Percentiles rank a stretch among this genome's conserved stretches.
Evolutionary conservation across 2,888 invertebrate species (phyloP).

Genomic region (Sphinx pinastri): DNA sequence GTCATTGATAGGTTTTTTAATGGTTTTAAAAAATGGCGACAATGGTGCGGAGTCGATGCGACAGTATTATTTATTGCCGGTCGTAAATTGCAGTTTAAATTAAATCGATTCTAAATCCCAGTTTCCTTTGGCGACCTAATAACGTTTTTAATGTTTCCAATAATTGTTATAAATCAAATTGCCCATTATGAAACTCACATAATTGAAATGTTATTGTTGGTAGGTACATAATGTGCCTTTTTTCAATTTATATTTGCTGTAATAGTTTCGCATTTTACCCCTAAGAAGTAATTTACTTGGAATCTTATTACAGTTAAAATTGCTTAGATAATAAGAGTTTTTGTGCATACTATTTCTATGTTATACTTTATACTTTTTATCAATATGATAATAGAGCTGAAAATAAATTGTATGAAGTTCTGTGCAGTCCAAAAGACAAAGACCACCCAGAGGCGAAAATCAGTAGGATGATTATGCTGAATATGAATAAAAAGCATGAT

Average conservation of each 20-base stretch:
- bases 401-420: too few relatives aligned
- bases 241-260: not conserved
- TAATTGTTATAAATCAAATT: constrained; percentile 74
- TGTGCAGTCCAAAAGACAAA: not conserved
- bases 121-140: constrained; percentile 64
- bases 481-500: too few relatives aligned
- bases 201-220: constrained; percentile 19
- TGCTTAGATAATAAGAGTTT: not conserved
- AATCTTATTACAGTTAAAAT: not conserved
- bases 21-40: constrained; percentile 80
- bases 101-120: constrained; percentile 74
- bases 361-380: too few relatives aligned
- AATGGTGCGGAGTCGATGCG: constrained; percentile 70
- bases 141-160: constrained; percentile 64
- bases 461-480: not conserved
- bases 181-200: constrained; percentile 34
- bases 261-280: not conserved
- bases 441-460: not conserved
- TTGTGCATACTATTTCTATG: not conserved
- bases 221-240: constrained; percentile 27
- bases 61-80: constrained; percentile 74
- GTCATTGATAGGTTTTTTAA: constrained; percentile 81
- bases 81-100: constrained; percentile 80
- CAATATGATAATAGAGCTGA: too few relatives aligned
- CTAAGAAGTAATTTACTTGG: not conserved